phyloP scores from a whole-genome alignment of 2,113 vertebrate genomes.

The Ictidomys tridecemlineatus region DNA sequence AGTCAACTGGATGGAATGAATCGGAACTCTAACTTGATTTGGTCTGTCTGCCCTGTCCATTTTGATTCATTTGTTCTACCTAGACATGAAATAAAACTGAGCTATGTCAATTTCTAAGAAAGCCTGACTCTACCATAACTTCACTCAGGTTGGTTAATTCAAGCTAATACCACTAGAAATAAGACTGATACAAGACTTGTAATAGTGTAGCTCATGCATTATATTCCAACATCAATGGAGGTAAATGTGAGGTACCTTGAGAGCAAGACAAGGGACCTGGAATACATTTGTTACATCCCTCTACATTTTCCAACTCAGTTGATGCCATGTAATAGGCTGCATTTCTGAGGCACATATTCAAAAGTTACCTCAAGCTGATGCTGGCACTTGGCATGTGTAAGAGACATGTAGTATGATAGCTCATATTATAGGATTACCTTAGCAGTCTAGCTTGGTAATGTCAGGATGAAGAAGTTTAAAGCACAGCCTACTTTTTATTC shows the following conservation, averaged over 20 bases:
- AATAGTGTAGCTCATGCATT: background rate
- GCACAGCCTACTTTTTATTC: background rate
- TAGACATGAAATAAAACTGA: background rate
- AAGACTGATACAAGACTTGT: background rate
- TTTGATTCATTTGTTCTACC: slow-evolving; percentile 1
- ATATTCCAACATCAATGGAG: background rate
- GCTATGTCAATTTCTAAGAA: background rate
- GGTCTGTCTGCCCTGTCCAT: background rate
- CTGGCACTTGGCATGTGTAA: background rate
- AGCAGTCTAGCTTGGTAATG: background rate
- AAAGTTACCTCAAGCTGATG: background rate
- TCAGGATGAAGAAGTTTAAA: background rate
- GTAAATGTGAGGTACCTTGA: background rate
- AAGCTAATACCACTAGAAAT: background rate
- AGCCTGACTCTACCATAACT: background rate
- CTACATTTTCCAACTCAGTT: background rate
- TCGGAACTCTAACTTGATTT: background rate
- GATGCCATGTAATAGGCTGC: background rate
- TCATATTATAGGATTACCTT: background rate
- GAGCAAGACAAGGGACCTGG: background rate
- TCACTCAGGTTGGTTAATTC: background rate
- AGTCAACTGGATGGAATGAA: background rate
- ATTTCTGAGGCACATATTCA: background rate
- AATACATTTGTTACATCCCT: background rate
- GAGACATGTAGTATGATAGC: background rate